Evolutionary conservation across 1,140 invertebrate species (phyloP), one percentile per base, ranked within the genome.

Genomic region (Heliconius eleuchia): DNA sequence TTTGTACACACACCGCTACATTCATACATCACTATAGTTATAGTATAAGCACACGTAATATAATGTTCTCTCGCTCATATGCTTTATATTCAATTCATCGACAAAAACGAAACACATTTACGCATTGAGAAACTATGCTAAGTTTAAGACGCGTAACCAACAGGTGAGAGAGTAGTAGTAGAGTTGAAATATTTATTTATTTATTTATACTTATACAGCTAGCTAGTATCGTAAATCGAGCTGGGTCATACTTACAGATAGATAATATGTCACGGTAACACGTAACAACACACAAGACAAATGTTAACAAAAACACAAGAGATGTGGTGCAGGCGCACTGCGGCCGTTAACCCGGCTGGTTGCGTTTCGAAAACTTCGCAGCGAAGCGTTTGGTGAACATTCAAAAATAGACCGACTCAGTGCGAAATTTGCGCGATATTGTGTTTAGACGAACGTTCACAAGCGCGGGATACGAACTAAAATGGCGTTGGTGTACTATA

Each of bases 241-340:
- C 86, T 89, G 85, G 87, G 89, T 93, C 89, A 92, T 94, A 94
- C 92, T 94, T 94, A 94, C 92, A 93, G 89, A 92, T 93, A 92
- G 90, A 92, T 92, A 92, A 90, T 84, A 89, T 91, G 84, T 89
- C 84, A 90, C 87, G 85, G 88, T 82, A 87, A 82, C 84, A 85
- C 81, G 90, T 85, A 90, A 46, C 88, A 91, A 90, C 86, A 89
- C 89, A 94, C 89, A 46, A 5, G 42, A 94, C 92, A 89, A 93
- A 92, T 89, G 84, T 90, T 89, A 94, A 94, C 91, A 93, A 93
- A 93, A 93, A 92, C 92, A 94, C 91, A 89, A 88, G 90, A 89
- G 86, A 90, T 87, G 88, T 87, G 85, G 86, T 92, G 92, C 90
- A 91, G 89, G 82, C 86, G 88, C 89, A 92, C 88, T 82, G 89